phyloP scores from a whole-genome alignment of 2,113 vertebrate species.

The Chloroceryle aenea region DNA sequence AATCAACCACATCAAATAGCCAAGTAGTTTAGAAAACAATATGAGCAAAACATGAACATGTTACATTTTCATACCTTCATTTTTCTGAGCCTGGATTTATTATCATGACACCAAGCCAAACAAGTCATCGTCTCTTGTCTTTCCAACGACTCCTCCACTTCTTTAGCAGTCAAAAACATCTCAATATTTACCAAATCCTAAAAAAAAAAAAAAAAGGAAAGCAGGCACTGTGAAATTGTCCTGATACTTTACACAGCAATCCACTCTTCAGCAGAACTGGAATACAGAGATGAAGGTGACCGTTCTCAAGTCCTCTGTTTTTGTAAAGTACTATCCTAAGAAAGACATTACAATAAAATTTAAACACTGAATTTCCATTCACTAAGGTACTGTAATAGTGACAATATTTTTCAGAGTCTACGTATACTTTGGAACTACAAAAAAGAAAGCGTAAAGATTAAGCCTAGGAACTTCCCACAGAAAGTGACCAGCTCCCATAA shows the following conservation, averaged over 20 bases:
- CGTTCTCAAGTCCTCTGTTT: background rate
- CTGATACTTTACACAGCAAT: background rate
- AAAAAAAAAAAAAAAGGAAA: background rate
- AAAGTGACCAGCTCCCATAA: background rate
- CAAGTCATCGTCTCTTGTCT: slow-evolving; percentile 97
- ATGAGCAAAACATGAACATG: background rate
- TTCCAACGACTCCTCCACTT: slow-evolving; percentile 98
- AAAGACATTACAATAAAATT: background rate
- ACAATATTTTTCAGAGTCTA: background rate
- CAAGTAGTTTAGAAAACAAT: background rate
- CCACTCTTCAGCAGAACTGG: background rate
- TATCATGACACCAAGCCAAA: slow-evolving; percentile 98
- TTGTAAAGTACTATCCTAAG: background rate
- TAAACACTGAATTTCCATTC: background rate
- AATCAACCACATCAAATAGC: background rate
- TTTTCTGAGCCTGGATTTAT: slow-evolving; percentile 98
- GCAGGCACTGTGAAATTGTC: background rate
- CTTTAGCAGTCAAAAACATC: slow-evolving; percentile 99
- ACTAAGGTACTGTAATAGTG: background rate
- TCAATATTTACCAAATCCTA: slow-evolving; percentile 99
- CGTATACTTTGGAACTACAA: background rate
- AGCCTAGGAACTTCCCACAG: background rate
- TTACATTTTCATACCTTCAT: slow-evolving; percentile 87
- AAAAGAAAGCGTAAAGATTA: background rate
- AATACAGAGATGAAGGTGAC: background rate